A percentile compares a stretch with the other conserved stretches of the same genome.
phyloP scores from a whole-genome alignment of 2,888 invertebrate genomes.

The Ptychoptera contaminata region DNA sequence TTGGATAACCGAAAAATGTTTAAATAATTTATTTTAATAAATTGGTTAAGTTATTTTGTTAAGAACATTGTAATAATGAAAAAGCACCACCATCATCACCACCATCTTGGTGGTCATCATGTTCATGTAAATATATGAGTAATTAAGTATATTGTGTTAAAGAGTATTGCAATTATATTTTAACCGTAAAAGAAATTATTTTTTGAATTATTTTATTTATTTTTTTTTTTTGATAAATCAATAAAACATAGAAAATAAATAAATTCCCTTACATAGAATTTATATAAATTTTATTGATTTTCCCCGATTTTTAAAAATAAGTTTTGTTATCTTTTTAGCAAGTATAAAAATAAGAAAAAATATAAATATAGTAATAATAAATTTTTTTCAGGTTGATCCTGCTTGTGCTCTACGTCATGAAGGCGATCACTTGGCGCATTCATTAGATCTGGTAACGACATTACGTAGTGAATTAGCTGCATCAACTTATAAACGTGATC shows the following conservation, averaged over 20 bases:
- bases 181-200: too few relatives aligned
- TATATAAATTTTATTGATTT: background rate
- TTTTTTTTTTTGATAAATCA: too few relatives aligned
- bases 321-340: too few relatives aligned
- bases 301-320: too few relatives aligned
- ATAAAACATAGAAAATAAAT: background rate
- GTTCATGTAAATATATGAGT: background rate
- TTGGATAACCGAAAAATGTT: too few relatives aligned
- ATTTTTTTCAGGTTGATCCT: conserved; percentile 17
- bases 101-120: conserved; percentile 20
- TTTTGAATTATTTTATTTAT: too few relatives aligned
- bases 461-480: conserved; percentile 72
- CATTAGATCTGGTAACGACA: conserved; percentile 54
- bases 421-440: conserved; percentile 13
- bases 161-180: too few relatives aligned
- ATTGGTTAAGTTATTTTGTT: background rate
- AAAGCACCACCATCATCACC: conserved; percentile 21
- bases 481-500: conserved; percentile 68
- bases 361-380: too few relatives aligned
- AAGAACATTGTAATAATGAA: conserved; percentile 2
- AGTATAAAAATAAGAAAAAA: too few relatives aligned
- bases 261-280: conserved; percentile 1
- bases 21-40: too few relatives aligned
- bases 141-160: background rate
- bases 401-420: conserved; percentile 19